phyloP scores from a whole-genome alignment of 2,888 invertebrate genomes.

The Hirtodrosophila trivittata region DNA sequence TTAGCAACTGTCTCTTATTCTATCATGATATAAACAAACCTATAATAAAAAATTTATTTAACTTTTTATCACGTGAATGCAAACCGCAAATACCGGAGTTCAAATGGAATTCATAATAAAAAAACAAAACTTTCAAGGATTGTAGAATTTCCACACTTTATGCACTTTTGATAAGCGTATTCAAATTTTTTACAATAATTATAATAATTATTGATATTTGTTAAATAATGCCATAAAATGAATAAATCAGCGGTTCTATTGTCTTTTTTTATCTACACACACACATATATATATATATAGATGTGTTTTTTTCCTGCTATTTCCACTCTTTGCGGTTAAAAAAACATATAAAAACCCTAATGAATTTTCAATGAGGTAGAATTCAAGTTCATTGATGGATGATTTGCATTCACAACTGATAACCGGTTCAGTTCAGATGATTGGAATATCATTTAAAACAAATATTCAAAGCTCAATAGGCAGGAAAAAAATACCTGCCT shows the following conservation, averaged over 20 bases:
- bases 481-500: conserved; percentile 21
- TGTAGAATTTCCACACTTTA: conserved; percentile 31
- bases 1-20: no score
- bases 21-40: no score
- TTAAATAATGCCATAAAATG: conserved; percentile 50
- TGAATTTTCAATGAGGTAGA: conserved; percentile 72
- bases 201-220: conserved; percentile 39
- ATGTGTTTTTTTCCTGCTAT: conserved; percentile 5
- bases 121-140: background rate
- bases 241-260: conserved; percentile 69
- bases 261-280: no score
- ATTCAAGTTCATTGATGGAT: conserved; percentile 70
- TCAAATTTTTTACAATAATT: conserved; percentile 35
- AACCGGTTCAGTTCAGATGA: conserved; percentile 48
- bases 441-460: conserved; percentile 28
- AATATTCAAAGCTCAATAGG: background rate
- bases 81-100: conserved; percentile 28
- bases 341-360: conserved; percentile 69
- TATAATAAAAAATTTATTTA: no score
- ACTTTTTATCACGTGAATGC: conserved; percentile 31
- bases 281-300: no score
- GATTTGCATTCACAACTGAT: conserved; percentile 40
- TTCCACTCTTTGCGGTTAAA: conserved; percentile 44
- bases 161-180: background rate
- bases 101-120: conserved; percentile 25